Evolutionary conservation across 2,113 vertebrate species (phyloP), one percentile per base, ranked within the genome.

Genomic region (Probosciger aterrimus): DNA sequence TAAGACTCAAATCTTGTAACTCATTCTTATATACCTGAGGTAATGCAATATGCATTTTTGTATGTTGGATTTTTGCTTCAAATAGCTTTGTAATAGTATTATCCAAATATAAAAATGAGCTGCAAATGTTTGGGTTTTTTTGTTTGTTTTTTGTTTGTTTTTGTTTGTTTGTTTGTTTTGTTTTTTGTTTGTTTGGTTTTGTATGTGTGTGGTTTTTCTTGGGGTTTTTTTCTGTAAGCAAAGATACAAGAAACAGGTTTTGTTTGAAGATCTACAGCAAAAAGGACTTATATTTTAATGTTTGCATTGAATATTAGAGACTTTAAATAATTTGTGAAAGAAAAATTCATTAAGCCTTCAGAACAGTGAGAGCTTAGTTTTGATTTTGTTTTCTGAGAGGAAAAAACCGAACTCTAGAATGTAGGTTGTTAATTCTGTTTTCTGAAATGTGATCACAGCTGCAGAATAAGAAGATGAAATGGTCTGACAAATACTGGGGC

Each of bases 251-350:
- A 71, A 94, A 78, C 11, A 39, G 76, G 55, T 92, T 85, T 90
- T 37, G 13, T 65, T 80, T 87, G 53, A 97, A 96, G 67, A 92
- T 91, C 76, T 83, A 77, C 37, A 47, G 91, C 67, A 97, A 96
- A 96, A 52, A 95, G 64, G 55, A 52, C 86, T 94, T 75, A 20
- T 18, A 85, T 90, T 78, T 86, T 23, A 88, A 95, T 92, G 82
- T 89, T 95, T 96, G 87, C 77, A 71, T 90, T 88, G 85, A 95
- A 90, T 94, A 95, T 88, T 79, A 91, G 49, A 62, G 81, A 71
- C 19, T 94, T 92, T 30, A 80, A 67, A 70, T 39, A 95, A 92
- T 89, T 86, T 91, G 57, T 63, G 82, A 88, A 95, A 96, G 87
- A 78, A 87, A 95, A 96, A 96, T 86, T 71, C 86, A 96, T 84